These are phyloP conservation scores for Pandion haliaetus DNA, from an alignment of 2,113 vertebrate genomes.

Conservation along the genomic window DNA sequence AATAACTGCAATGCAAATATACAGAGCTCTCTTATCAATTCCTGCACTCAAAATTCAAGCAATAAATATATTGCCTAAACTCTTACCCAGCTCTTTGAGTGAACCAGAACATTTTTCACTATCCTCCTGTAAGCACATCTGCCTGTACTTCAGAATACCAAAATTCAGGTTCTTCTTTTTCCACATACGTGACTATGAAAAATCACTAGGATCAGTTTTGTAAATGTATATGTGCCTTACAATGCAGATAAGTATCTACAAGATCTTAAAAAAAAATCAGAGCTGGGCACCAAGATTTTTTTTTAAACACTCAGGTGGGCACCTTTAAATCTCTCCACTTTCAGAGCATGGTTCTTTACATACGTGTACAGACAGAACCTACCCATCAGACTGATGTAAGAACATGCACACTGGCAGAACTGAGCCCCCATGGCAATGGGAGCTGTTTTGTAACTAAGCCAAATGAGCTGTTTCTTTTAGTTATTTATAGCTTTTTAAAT, in stretches of 20 bases:
- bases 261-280: neutral
- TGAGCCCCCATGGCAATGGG: neutral
- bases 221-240: neutral
- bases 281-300: neutral
- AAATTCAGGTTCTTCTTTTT: neutral
- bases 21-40: neutral
- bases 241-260: neutral
- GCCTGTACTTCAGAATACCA: neutral
- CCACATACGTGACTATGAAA: neutral
- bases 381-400: neutral
- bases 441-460: neutral
- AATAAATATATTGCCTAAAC: neutral
- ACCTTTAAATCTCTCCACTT: neutral
- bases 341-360: accelerated
- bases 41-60: neutral
- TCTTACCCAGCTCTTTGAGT: neutral
- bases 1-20: neutral
- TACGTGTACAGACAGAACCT: accelerated
- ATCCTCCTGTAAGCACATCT: neutral
- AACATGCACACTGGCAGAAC: neutral
- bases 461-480: neutral
- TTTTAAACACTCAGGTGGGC: neutral
- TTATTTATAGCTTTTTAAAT: neutral
- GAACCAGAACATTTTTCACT: neutral
- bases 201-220: neutral